Base-by-base conservation (phyloP, 2,888 invertebrate species). In the Eudasyphora cyanicolor region DNA sequence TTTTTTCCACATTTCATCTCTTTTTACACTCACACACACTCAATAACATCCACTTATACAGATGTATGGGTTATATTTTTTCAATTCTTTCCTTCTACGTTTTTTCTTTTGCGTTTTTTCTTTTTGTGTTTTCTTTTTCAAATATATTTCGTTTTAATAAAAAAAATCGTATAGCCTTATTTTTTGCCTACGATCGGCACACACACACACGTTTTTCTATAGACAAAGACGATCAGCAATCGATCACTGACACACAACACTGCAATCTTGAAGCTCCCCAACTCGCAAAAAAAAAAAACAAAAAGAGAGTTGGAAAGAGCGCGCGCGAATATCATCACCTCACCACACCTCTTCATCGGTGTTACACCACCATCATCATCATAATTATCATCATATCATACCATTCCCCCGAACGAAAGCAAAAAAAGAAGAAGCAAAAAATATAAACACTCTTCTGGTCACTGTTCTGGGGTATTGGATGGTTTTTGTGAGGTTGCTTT, bases 121-220 rank as follows among this genome's bases (percentile, higher is more conserved):
- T 67, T 80, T 77, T 77, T 51, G 32, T 29, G 27, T 35, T 29
- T 57, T 76, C 64, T 19, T 74, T 70, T 77, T 83, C 17, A 74
- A 67, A 14, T 64, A 64, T 67, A 19, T n/a, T 67, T 67, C 42
- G 42, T 67, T 45, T 57, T 19, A 57, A 57, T 12, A 70, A 57
- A 79, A 12, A 71, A 73, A 32, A 76, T 82, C 70, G 62, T 70
- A 70, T 60, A 49, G 79, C 54, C 42, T 64, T 75, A 64, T 78
- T 60, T 78, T 75, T 75, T 82, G 82, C 79, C 76, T 76, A 79
- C 64, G 67, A 82, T 79, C 71, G 38, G 27, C 77, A 57, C 32
- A 51, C 70, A n/a, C n/a, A n/a, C n/a, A n/a, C n/a, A n/a, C n/a
- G n/a, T n/a, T n/a, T n/a, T n/a, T n/a, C n/a, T 32, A 32, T 57